Conservation (phyloP, 2,888 invertebrate genomes). For the Exocentrus adspersus region DNA sequence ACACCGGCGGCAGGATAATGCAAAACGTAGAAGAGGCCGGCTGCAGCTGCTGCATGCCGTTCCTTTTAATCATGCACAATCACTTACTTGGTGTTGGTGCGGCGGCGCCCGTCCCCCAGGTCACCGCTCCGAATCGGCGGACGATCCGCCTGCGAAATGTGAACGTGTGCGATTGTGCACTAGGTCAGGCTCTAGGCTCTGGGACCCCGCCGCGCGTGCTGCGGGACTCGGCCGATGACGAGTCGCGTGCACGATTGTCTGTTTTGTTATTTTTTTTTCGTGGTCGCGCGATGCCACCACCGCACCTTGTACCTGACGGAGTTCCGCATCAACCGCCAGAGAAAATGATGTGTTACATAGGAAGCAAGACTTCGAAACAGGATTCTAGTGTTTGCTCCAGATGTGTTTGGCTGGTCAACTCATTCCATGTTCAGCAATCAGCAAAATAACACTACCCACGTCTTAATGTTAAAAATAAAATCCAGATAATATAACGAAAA, state of each 20-base stretch:
- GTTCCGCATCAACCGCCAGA: too few species aligned
- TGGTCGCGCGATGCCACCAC: background rate
- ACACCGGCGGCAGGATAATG: constrained; percentile 18
- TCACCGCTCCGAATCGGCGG: constrained; percentile 3
- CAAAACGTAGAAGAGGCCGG: constrained; percentile 9
- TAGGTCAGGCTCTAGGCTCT: constrained; percentile 17
- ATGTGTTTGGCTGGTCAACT: too few species aligned
- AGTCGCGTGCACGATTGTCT: background rate
- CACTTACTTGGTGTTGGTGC: too few species aligned
- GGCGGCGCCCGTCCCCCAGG: background rate
- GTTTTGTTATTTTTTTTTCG: too few species aligned
- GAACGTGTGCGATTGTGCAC: background rate
- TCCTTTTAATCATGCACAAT: constrained; percentile 6
- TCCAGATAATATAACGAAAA: constrained; percentile 7
- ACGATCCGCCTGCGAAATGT: background rate
- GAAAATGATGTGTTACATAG: too few species aligned
- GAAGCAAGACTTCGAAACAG: too few species aligned
- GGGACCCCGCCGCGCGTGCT: background rate
- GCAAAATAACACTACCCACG: background rate
- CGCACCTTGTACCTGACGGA: too few species aligned
- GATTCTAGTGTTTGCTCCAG: too few species aligned
- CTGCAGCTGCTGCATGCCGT: constrained; percentile 5
- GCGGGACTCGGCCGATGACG: background rate
- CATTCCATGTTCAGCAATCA: too few species aligned
- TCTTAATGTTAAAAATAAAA: constrained; percentile 1